These are phyloP conservation scores for Danaus melanippus DNA, from an alignment of 1,140 invertebrate genomes.

Conservation along the genomic window DNA sequence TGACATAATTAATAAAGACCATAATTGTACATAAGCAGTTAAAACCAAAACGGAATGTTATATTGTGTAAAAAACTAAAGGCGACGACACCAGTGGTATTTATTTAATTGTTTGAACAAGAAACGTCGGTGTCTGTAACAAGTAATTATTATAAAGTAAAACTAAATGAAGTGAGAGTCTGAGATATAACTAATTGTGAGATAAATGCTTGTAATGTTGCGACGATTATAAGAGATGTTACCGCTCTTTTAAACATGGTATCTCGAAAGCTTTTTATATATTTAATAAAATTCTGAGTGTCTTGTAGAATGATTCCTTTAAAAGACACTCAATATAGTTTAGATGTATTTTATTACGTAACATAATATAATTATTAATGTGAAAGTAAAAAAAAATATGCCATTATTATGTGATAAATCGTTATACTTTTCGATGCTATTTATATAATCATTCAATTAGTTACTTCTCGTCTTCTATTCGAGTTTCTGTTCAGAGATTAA, in stretches of 20 bases:
- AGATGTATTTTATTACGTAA: too few relatives aligned
- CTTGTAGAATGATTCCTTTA: too few relatives aligned
- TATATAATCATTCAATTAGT: too few relatives aligned
- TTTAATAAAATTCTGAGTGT: too few relatives aligned
- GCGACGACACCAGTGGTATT: slow-evolving; percentile 20
- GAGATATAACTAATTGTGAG: slow-evolving; percentile 23
- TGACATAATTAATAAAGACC: slow-evolving; percentile 1
- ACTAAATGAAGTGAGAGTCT: slow-evolving; percentile 27
- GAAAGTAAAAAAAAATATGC: too few relatives aligned
- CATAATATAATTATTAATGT: too few relatives aligned
- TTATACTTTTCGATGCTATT: too few relatives aligned
- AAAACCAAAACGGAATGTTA: slow-evolving; percentile 2
- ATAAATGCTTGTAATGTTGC: slow-evolving; percentile 26
- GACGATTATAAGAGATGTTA: slow-evolving; percentile 23
- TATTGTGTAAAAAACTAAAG: slow-evolving; percentile 11
- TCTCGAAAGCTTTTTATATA: neutral
- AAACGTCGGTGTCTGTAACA: slow-evolving; percentile 15
- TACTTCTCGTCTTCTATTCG: too few relatives aligned
- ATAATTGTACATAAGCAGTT: slow-evolving; percentile 5
- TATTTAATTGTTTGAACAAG: slow-evolving; percentile 24
- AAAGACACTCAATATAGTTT: too few relatives aligned
- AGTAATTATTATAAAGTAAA: slow-evolving; percentile 30
- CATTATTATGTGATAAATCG: too few relatives aligned
- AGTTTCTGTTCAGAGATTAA: too few relatives aligned
- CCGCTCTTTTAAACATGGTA: slow-evolving; percentile 16